phyloP scores from a whole-genome alignment of 1,140 invertebrate species.

The Belonocnema kinseyi region DNA sequence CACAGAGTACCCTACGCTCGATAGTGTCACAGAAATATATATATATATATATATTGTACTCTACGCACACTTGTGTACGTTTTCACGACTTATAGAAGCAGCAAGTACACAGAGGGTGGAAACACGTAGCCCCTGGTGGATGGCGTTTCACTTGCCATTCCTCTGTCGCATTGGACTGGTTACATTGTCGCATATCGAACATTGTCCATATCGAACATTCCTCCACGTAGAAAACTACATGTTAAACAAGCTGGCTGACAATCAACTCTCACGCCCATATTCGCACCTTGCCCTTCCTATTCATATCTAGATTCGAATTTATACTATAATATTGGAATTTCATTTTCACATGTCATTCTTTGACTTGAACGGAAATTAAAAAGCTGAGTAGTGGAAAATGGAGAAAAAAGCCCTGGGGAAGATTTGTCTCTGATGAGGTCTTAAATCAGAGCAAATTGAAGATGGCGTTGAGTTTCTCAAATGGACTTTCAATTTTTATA shows the following conservation, averaged over 20 bases:
- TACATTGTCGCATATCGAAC: conserved; percentile 26
- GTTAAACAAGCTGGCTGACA: conserved; percentile 22
- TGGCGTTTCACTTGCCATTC: conserved; percentile 30
- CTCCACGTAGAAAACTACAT: conserved; percentile 27
- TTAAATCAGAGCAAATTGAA: neutral
- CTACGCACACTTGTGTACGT: neutral
- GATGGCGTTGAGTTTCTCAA: neutral
- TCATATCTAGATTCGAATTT: conserved; percentile 3
- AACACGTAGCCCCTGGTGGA: conserved; percentile 22
- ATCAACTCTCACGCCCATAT: conserved; percentile 6
- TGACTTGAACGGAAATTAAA: no score
- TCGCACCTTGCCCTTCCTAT: neutral
- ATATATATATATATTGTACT: neutral
- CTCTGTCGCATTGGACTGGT: conserved; percentile 26
- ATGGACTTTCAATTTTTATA: no score
- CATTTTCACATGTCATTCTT: neutral
- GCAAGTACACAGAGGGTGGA: conserved; percentile 29
- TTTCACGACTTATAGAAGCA: conserved; percentile 21
- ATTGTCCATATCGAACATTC: conserved; percentile 25
- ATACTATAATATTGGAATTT: neutral
- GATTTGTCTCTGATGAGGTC: neutral
- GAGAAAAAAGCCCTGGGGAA: no score
- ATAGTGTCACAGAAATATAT: conserved; percentile 1
- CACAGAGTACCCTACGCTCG: conserved; percentile 27
- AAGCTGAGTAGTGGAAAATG: no score